These are phyloP conservation scores for Prionace glauca DNA, from an alignment of 2,797 vertebrate genomes.

Conservation along the genomic window DNA sequence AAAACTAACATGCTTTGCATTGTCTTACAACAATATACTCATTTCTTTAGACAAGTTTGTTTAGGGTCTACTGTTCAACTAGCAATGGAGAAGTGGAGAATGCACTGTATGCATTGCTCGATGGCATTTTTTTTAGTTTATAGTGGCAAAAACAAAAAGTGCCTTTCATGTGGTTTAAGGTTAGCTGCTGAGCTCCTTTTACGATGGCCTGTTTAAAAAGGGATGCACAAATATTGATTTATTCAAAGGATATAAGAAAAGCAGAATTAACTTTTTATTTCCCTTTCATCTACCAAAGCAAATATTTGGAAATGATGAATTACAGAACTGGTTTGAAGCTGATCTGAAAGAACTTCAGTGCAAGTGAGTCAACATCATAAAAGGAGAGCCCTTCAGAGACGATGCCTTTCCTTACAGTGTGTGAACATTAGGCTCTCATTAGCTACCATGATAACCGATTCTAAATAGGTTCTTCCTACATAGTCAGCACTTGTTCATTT, in stretches of 20 bases:
- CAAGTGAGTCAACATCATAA: not conserved
- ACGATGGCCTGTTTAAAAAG: not conserved
- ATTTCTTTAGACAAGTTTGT: not conserved
- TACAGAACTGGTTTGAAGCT: not conserved
- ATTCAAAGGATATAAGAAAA: not conserved
- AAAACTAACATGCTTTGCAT: not conserved
- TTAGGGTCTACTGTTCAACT: not conserved
- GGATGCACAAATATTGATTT: not conserved
- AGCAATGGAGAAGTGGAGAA: not conserved
- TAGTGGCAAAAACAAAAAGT: not conserved
- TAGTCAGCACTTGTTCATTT: not conserved
- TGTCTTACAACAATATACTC: not conserved
- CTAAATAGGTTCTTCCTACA: not conserved
- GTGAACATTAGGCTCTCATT: not conserved
- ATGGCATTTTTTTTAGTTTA: not conserved
- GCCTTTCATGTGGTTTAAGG: not conserved
- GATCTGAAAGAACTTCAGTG: not conserved
- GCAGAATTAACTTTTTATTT: not conserved
- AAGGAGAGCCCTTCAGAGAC: not conserved
- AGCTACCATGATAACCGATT: not conserved
- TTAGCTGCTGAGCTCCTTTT: conserved; percentile 16
- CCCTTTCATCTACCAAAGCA: not conserved
- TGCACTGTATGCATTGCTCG: no score
- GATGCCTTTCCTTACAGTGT: not conserved
- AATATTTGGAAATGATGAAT: not conserved